These are phyloP conservation scores for Pseudomyrmex pallidus DNA, from an alignment of 1,140 invertebrate species.

Conservation along the genomic window DNA sequence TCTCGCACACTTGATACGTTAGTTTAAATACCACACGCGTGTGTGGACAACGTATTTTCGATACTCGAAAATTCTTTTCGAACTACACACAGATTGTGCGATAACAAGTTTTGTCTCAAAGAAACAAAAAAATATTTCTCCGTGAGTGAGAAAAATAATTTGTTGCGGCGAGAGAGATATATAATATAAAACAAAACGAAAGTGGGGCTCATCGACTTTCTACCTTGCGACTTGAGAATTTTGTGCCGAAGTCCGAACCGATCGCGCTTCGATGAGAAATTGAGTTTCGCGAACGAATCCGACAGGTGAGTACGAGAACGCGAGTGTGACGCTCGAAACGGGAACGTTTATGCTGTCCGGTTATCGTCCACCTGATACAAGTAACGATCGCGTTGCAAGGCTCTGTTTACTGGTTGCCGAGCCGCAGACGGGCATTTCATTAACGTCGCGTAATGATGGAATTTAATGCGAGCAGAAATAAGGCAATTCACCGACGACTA, in stretches of 20 bases:
- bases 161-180: background rate
- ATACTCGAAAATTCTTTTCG: no score
- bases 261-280: constrained; percentile 57
- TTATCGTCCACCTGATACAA: constrained; percentile 62
- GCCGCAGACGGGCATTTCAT: background rate
- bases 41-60: no score
- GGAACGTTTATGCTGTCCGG: constrained; percentile 32
- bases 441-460: constrained; percentile 36
- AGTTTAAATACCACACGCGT: no score
- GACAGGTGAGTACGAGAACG: constrained; percentile 64
- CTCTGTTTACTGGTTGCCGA: constrained; percentile 33
- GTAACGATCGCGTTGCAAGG: constrained; percentile 50
- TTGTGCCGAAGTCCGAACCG: constrained; percentile 25
- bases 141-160: background rate
- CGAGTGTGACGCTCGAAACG: constrained; percentile 47
- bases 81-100: no score
- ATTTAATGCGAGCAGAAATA: constrained; percentile 21
- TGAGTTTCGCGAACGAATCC: constrained; percentile 50
- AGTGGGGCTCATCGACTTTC: constrained; percentile 7
- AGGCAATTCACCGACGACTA: background rate
- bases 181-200: background rate
- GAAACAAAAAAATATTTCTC: background rate
- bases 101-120: no score
- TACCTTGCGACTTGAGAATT: constrained; percentile 25
- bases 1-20: no score